phyloP scores from a whole-genome alignment of 2,113 vertebrate genomes.

The Rattus norvegicus region DNA sequence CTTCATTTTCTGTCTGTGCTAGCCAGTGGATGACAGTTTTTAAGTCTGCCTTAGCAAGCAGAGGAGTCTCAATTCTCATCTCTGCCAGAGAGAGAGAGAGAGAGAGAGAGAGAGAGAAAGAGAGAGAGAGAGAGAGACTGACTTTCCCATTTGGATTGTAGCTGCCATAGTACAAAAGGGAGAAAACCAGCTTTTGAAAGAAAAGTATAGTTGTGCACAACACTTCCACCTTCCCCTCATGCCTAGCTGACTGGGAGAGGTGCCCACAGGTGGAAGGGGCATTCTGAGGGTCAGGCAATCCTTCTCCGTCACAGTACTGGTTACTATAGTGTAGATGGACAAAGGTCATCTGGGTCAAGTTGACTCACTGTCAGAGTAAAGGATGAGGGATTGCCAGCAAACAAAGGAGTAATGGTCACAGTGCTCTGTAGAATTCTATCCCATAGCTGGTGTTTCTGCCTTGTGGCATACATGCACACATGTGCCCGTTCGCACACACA shows the following conservation, averaged over 20 bases:
- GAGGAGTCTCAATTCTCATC: background rate
- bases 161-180: background rate
- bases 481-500: background rate
- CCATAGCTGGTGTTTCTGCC: background rate
- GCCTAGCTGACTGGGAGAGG: background rate
- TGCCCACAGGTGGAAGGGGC: background rate
- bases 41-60: background rate
- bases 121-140: background rate
- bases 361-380: background rate
- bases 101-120: too few relatives aligned
- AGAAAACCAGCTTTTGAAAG: background rate
- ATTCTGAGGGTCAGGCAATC: background rate
- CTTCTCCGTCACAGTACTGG: background rate
- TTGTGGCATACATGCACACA: too few relatives aligned
- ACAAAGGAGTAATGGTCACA: background rate
- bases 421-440: background rate
- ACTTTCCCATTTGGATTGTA: background rate
- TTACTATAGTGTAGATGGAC: background rate
- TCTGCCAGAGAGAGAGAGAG: constrained; percentile 23
- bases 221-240: background rate
- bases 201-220: background rate
- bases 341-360: background rate
- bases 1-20: constrained; percentile 19
- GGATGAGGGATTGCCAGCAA: background rate
- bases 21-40: background rate